Evolutionary conservation across 2,888 invertebrate genomes (phyloP), one percentile per base, ranked within the genome.

Genomic region (Lobophora halterata): DNA sequence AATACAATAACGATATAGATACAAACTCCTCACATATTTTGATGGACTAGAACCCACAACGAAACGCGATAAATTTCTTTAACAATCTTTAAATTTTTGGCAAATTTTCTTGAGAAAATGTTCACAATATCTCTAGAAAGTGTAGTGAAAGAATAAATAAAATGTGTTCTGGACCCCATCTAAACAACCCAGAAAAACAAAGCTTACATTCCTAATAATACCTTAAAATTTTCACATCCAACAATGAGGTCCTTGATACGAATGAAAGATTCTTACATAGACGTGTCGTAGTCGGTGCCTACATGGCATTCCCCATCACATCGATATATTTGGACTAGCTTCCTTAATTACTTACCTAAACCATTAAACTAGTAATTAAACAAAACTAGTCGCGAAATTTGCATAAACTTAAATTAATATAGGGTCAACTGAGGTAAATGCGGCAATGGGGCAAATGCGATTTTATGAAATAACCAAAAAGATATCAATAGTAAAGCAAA

Each of bases 31-130:
- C 61, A 71, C 61, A 79, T 37, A 76, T 79, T 80, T 80, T 75
- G 81, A 79, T 77, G 81, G 86, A 87, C 86, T 87, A 86, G 86
- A 87, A 78, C 77, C 80, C 80, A 82, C 85, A 79, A 77, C 66
- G 62, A 71, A 75, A 73, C 65, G 63, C 56, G 62, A 71, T 62
- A 64, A 59, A 59, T 65, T 58, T 53, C 56, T 59, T 69, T 65
- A 63, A 71, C 53, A 77, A 70, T 56, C 59, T 57, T 61, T 53
- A 45, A 28, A 51, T 75, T 78, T 80, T 76, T 74, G 75, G 71
- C 65, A 71, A 54, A 51, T 63, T 61, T 58, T 58, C 56, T 61
- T 58, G 39, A 45, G 28, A 45, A 42, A 58, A 57, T 49, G 51
- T 57, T 55, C 38, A 55, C 24, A 17, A 6, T 11, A 46, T 40